These are phyloP conservation scores for Tryphoninae sp. DNA, from an alignment of 2,888 invertebrate genomes.

Conservation along the genomic window DNA sequence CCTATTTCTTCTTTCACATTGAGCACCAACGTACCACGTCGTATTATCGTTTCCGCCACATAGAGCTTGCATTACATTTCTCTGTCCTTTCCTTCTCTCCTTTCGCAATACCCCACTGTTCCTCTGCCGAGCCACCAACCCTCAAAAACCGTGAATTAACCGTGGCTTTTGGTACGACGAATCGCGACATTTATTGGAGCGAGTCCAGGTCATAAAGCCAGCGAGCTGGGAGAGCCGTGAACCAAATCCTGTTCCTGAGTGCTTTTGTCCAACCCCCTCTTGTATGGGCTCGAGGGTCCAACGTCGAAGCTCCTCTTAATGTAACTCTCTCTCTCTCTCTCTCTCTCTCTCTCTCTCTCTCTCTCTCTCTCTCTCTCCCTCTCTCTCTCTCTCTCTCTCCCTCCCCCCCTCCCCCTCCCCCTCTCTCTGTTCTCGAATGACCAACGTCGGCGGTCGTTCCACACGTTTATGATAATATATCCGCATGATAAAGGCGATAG, in stretches of 20 bases:
- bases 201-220: slow-evolving; percentile 60
- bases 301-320: slow-evolving; percentile 56
- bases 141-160: slow-evolving; percentile 57
- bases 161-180: slow-evolving; percentile 51
- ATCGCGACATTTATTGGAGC: slow-evolving; percentile 64
- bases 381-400: too few relatives aligned
- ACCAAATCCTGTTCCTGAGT: slow-evolving; percentile 25
- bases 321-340: slow-evolving; percentile 42
- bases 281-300: slow-evolving; percentile 32
- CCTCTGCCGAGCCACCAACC: too few relatives aligned
- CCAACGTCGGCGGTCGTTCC: slow-evolving; percentile 41
- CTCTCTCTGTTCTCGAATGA: slow-evolving; percentile 37
- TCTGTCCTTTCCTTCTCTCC: not conserved
- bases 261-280: slow-evolving; percentile 26
- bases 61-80: slow-evolving; percentile 25
- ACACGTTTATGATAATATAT: slow-evolving; percentile 61
- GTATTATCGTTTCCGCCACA: slow-evolving; percentile 22
- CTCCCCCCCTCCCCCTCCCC: too few relatives aligned
- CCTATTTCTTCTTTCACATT: too few relatives aligned
- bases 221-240: slow-evolving; percentile 24
- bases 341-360: too few relatives aligned
- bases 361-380: slow-evolving; percentile 10
- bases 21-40: too few relatives aligned
- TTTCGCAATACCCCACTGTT: too few relatives aligned
- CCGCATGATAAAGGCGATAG: slow-evolving; percentile 44